Evolutionary conservation across 1,140 invertebrate genomes (phyloP).

Genomic region (Cyclina sinensis): DNA sequence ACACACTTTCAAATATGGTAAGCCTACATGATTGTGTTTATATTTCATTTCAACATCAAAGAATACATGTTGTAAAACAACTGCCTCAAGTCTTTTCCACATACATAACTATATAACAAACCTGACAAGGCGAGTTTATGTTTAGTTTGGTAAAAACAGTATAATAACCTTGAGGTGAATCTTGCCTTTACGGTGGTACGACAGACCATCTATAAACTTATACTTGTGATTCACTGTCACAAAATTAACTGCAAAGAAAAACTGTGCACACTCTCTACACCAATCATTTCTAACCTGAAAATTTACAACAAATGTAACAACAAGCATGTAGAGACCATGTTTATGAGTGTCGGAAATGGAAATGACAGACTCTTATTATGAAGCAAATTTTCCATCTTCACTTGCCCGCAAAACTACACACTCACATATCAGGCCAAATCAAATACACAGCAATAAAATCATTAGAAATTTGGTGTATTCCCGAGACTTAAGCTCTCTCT

Average conservation of each 20-base stretch:
- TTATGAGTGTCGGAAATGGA: too few relatives aligned
- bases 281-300: too few relatives aligned
- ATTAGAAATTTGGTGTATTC: constrained; percentile 47
- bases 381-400: too few relatives aligned
- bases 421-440: constrained; percentile 14
- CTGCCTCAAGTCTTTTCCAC: neutral
- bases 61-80: neutral
- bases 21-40: neutral
- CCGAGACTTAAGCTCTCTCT: constrained; percentile 5
- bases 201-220: too few relatives aligned
- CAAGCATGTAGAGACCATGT: too few relatives aligned
- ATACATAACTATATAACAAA: neutral
- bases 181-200: too few relatives aligned
- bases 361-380: too few relatives aligned
- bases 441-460: constrained; percentile 16
- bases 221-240: too few relatives aligned
- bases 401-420: neutral
- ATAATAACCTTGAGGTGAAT: neutral
- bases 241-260: too few relatives aligned
- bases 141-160: neutral
- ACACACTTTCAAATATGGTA: neutral
- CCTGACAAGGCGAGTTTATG: neutral
- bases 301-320: too few relatives aligned
- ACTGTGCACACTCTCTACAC: too few relatives aligned
- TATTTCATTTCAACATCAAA: constrained; percentile 29